Conservation (phyloP, 2,888 invertebrate genomes). For the Microctonus hyperodae region DNA sequence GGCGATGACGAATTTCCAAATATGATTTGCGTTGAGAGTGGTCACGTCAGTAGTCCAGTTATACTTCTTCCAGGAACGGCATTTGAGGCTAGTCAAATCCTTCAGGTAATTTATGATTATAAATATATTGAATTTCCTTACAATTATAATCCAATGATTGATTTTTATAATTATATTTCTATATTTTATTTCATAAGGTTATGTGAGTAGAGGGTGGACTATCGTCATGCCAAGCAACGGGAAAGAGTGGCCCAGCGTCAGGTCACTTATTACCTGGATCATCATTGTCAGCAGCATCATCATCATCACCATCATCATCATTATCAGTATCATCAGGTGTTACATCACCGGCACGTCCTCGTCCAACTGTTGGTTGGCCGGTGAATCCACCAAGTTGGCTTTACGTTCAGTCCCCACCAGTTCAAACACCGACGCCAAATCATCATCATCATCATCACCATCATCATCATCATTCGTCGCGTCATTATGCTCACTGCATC, state of each 20-base stretch:
- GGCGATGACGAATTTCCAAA: constrained; percentile 97
- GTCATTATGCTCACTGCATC: constrained; percentile 56
- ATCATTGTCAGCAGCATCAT: neutral
- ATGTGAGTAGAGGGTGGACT: constrained; percentile 67
- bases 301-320: neutral
- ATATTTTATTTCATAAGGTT: too few relatives aligned
- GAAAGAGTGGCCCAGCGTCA: constrained; percentile 37
- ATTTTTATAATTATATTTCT: constrained; percentile 33
- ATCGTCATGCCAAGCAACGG: constrained; percentile 48
- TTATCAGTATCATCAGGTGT: neutral
- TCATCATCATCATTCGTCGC: constrained; percentile 45
- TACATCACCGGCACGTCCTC: constrained; percentile 32
- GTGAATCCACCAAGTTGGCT: constrained; percentile 51
- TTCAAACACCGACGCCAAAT: constrained; percentile 44
- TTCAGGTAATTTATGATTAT: constrained; percentile 69
- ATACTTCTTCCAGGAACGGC: constrained; percentile 89
- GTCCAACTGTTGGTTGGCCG: constrained; percentile 49
- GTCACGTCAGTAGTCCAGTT: constrained; percentile 87
- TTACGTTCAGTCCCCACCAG: constrained; percentile 48
- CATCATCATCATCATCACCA: constrained; percentile 40
- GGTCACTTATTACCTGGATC: constrained; percentile 16
- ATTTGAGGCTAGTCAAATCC: constrained; percentile 89
- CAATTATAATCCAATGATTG: neutral
- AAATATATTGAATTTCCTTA: neutral
- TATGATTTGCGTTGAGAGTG: constrained; percentile 96